These are phyloP conservation scores for Tricholaema leucomelas DNA, from an alignment of 2,113 vertebrate genomes.

Conservation along the genomic window DNA sequence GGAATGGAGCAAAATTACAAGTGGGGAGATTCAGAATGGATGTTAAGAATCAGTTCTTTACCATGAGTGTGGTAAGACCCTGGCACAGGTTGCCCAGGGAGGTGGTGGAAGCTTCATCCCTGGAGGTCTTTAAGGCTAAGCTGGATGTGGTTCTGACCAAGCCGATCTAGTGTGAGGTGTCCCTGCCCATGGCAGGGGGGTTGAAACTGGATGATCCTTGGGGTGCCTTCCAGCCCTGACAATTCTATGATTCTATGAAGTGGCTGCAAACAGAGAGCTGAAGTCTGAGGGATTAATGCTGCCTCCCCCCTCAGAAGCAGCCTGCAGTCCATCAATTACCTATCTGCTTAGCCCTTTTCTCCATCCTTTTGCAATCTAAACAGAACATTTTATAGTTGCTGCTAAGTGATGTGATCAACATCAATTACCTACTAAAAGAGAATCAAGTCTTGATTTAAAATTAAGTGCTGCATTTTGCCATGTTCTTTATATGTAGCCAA, in stretches of 20 bases:
- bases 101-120: too few species aligned
- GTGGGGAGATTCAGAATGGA: too few species aligned
- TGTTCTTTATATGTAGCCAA: slow-evolving; percentile 75
- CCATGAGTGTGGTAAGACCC: too few species aligned
- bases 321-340: slow-evolving; percentile 59
- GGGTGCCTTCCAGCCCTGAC: too few species aligned
- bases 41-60: too few species aligned
- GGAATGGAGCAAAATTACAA: too few species aligned
- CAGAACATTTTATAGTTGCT: slow-evolving; percentile 71
- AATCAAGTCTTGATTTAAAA: slow-evolving; percentile 77
- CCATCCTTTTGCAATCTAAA: slow-evolving; percentile 71
- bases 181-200: too few species aligned
- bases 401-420: slow-evolving; percentile 78
- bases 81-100: too few species aligned
- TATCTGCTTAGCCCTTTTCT: slow-evolving; percentile 67
- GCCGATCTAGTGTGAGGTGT: too few species aligned
- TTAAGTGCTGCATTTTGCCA: slow-evolving; percentile 72
- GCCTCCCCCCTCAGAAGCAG: not conserved
- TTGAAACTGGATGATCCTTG: too few species aligned
- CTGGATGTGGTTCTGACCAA: too few species aligned
- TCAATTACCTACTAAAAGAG: slow-evolving; percentile 79
- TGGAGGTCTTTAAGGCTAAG: too few species aligned
- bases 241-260: not conserved
- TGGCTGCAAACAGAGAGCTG: slow-evolving; percentile 27
- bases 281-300: slow-evolving; percentile 20